phyloP scores from a whole-genome alignment of 2,888 invertebrate species.

The Yponomeuta evonymella region DNA sequence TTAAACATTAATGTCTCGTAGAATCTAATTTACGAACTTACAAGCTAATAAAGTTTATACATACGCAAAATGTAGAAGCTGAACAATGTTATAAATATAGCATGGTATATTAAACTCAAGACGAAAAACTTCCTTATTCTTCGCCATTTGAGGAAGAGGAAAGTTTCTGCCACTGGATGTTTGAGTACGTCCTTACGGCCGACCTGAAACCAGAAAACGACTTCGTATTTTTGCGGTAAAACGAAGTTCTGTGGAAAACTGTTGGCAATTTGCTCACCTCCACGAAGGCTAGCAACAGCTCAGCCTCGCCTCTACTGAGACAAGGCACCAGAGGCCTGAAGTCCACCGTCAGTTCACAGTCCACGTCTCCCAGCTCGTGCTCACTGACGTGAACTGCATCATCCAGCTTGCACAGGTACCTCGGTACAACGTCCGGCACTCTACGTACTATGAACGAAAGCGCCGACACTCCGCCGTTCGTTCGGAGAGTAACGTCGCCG shows the following conservation, averaged over 20 bases:
- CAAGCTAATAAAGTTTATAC: constrained; percentile 29
- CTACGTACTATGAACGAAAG: constrained; percentile 88
- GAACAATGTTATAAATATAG: constrained; percentile 83
- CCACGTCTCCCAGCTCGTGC: constrained; percentile 90
- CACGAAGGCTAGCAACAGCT: constrained; percentile 81
- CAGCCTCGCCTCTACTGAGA: constrained; percentile 80
- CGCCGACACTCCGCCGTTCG: constrained; percentile 87
- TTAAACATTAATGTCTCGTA: not conserved
- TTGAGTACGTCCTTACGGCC: constrained; percentile 86
- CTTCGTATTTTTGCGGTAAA: not conserved
- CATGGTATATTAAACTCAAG: constrained; percentile 85
- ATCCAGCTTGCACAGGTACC: constrained; percentile 82
- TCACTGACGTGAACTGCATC: constrained; percentile 86
- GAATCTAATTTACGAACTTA: constrained; percentile 14
- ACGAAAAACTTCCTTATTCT: constrained; percentile 88
- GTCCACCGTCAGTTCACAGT: constrained; percentile 83
- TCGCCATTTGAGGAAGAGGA: constrained; percentile 88
- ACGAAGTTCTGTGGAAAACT: not conserved
- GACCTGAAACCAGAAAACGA: constrained; percentile 57
- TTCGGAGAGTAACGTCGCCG: constrained; percentile 87
- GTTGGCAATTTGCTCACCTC: constrained; percentile 60
- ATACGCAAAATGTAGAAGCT: constrained; percentile 82
- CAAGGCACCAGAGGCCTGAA: constrained; percentile 79
- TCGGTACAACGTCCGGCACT: constrained; percentile 87
- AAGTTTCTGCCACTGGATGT: constrained; percentile 90